Evolutionary conservation across 2,113 vertebrate species (phyloP), one percentile per base, ranked within the genome.

Genomic region (Megaptera novaeangliae): DNA sequence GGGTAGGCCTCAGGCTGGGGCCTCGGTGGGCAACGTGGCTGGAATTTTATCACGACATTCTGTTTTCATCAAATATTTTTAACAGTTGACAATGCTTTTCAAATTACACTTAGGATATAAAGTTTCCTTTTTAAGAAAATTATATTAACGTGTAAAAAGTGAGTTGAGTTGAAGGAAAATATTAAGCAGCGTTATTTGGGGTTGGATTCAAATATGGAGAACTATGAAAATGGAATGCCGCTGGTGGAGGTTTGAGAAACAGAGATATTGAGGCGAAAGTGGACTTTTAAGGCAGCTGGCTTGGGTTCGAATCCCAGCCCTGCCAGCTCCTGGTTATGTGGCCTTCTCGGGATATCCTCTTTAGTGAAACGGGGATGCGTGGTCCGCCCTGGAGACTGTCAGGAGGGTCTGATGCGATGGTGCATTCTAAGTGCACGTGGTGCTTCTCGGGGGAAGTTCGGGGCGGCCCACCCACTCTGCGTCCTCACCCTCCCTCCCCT

Each of bases 391-490:
- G 55, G 64, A 63, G 66, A 2, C 39, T 44, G 23, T 72, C n/a
- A 1, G 2, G 34, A 31, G 61, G 31, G 41, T 44, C 59, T 41
- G 5, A 0, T 2, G 41, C 44, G n/a, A 6, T 2, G 2, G 1
- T 15, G 20, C 21, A 0, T n/a, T 21, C 52, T 7, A 0, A 64
- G 78, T 6, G 10, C 14, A 31, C 3, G 0, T 1, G 21, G 57
- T 29, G 36, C 8, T 85, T 39, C 10, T 12, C 9, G 27, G 31
- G 8, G 87, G 21, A 12, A 0, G 85, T 27, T 18, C 41, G 11
- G 2, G 4, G 34, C 0, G 0, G 10, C 77, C 66, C n/a, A 0
- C 52, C 29, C 2, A 0, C 41, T 66, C 41, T 4, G 18, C 1
- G 5, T 11, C 55, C 8, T 80, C 57, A 41, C 44, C 10, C 5